phyloP scores from a whole-genome alignment of 2,797 vertebrate species.

The Sebastes vulpes region DNA sequence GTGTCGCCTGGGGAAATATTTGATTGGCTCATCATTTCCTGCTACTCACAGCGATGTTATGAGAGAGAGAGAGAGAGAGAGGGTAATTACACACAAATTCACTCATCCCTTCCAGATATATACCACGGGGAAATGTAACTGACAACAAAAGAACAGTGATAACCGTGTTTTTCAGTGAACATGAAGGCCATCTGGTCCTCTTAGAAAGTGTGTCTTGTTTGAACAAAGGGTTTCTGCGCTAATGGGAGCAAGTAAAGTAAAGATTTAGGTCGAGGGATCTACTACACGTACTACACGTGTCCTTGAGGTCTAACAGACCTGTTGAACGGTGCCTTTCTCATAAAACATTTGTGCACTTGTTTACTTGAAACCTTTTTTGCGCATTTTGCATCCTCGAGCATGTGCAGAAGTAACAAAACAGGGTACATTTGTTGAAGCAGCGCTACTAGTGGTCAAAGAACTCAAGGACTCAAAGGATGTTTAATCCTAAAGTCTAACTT shows the following conservation, averaged over 20 bases:
- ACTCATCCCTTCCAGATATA: not conserved
- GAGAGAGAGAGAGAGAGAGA: not conserved
- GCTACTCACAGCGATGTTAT: slow-evolving; percentile 13
- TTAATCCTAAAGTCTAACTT: not conserved
- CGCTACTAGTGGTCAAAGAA: not conserved
- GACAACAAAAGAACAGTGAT: not conserved
- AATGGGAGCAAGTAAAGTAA: not conserved
- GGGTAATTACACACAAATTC: slow-evolving; percentile 37
- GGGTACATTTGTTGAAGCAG: not conserved
- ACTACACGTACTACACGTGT: not conserved
- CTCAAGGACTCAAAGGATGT: not conserved
- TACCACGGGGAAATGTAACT: not conserved
- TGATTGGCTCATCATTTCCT: slow-evolving; percentile 47
- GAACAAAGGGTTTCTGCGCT: not conserved
- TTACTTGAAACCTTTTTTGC: not conserved
- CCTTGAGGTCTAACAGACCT: not conserved
- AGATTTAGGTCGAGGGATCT: too few species aligned
- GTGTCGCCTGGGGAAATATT: slow-evolving; percentile 41
- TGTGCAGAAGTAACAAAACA: not conserved
- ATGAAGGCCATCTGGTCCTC: not conserved
- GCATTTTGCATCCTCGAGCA: too few species aligned
- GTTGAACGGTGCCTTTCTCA: not conserved
- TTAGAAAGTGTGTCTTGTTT: not conserved
- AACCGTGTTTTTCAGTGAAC: not conserved
- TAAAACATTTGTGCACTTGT: not conserved